Percentiles rank a stretch among this genome's conserved stretches.
phyloP scores from a whole-genome alignment of 2,888 invertebrate species.

The Hemicrepidius hirtus region DNA sequence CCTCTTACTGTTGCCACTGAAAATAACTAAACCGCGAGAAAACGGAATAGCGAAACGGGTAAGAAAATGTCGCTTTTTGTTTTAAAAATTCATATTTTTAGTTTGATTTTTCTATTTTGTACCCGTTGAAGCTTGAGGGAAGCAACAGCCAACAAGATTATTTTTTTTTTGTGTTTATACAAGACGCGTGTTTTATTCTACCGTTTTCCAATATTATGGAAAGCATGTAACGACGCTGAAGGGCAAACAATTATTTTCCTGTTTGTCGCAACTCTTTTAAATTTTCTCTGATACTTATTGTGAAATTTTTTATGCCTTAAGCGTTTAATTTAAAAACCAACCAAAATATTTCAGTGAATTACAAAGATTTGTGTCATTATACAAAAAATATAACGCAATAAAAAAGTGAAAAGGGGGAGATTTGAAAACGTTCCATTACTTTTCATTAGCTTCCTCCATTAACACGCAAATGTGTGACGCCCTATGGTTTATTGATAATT shows the following conservation, averaged over 20 bases:
- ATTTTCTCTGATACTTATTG: slow-evolving; percentile 3
- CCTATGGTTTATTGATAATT: slow-evolving; percentile 26
- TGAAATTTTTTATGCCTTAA: background rate
- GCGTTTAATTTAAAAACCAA: background rate
- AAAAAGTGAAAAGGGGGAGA: background rate
- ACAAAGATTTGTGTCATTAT: background rate
- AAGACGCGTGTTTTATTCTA: slow-evolving; percentile 4
- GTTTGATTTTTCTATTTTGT: slow-evolving; percentile 13
- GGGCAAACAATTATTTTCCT: slow-evolving; percentile 21
- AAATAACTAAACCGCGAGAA: slow-evolving; percentile 8
- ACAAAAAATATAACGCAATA: background rate
- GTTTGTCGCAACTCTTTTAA: slow-evolving; percentile 9
- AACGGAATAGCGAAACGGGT: background rate
- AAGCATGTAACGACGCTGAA: slow-evolving; percentile 8
- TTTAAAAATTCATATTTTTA: slow-evolving; percentile 10
- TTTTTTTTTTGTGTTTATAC: background rate
- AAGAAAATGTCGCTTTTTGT: background rate
- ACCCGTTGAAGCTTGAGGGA: background rate
- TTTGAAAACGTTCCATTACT: slow-evolving; percentile 15
- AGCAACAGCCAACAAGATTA: background rate
- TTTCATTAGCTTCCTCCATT: slow-evolving; percentile 18
- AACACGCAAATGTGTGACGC: slow-evolving; percentile 24
- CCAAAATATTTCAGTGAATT: background rate
- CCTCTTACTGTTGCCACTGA: slow-evolving; percentile 7
- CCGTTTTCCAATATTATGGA: slow-evolving; percentile 13